These are phyloP conservation scores for Corythaixoides concolor DNA, from an alignment of 2,113 vertebrate species.

Conservation along the genomic window DNA sequence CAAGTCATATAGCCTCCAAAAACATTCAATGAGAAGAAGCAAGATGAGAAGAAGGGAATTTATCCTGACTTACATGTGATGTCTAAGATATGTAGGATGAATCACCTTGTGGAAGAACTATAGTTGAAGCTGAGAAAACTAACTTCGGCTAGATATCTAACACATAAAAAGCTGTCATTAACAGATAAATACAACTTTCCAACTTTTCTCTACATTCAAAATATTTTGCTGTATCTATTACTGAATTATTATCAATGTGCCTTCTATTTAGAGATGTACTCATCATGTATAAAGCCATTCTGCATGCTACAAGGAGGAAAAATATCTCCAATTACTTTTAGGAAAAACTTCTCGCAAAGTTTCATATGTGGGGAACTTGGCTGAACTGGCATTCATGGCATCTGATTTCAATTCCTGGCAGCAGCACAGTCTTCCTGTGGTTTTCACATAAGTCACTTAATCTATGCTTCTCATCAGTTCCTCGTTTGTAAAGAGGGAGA, in stretches of 20 bases:
- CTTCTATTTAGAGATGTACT: neutral
- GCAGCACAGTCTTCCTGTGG: neutral
- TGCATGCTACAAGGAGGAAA: neutral
- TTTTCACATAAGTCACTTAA: neutral
- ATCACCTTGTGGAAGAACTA: neutral
- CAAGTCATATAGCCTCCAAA: neutral
- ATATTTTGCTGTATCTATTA: neutral
- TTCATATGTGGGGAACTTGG: neutral
- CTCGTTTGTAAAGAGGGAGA: neutral
- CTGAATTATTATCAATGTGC: neutral
- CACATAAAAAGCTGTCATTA: neutral
- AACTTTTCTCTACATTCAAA: neutral
- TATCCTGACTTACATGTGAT: neutral
- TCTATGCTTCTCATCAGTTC: constrained; percentile 38
- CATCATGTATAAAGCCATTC: neutral
- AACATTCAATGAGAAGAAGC: neutral
- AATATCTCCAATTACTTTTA: neutral
- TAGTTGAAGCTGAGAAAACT: neutral
- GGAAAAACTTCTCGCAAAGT: neutral
- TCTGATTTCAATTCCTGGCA: constrained; percentile 27
- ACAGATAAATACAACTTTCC: neutral
- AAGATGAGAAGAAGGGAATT: neutral
- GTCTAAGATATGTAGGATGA: neutral
- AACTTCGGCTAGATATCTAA: neutral
- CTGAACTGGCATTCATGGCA: neutral